Conservation (phyloP, 2,888 invertebrate species). For the Nasonia oneida region DNA sequence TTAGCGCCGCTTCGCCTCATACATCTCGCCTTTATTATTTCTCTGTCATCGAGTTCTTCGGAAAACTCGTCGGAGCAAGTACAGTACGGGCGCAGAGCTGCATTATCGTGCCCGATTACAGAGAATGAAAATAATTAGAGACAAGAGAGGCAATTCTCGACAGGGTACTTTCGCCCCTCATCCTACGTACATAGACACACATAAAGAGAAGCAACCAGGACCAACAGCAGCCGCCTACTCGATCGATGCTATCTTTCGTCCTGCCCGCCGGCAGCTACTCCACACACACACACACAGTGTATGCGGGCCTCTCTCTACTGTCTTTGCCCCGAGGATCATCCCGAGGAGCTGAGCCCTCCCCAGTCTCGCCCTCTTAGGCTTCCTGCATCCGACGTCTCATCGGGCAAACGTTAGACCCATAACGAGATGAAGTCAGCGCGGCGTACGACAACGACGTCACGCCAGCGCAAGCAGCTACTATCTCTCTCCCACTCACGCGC, state of each 20-base stretch:
- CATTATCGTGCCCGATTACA: constrained; percentile 59
- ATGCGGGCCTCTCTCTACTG: constrained; percentile 60
- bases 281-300: constrained; percentile 15
- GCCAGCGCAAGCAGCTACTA: constrained; percentile 69
- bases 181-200: constrained; percentile 17
- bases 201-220: constrained; percentile 1
- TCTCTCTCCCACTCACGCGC: constrained; percentile 71
- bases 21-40: too few relatives aligned
- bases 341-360: constrained; percentile 14
- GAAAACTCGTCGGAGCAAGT: not conserved
- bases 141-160: constrained; percentile 61
- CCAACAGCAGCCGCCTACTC: not conserved
- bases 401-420: constrained; percentile 69
- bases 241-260: constrained; percentile 63
- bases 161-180: constrained; percentile 44
- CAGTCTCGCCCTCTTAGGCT: constrained; percentile 62
- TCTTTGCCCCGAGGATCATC: constrained; percentile 58
- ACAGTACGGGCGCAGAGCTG: constrained; percentile 33
- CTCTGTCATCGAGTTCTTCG: too few relatives aligned
- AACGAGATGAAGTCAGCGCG: constrained; percentile 63
- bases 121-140: constrained; percentile 64
- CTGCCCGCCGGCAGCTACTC: constrained; percentile 52
- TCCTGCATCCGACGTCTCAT: constrained; percentile 77
- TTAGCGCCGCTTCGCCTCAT: not conserved
- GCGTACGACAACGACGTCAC: constrained; percentile 70